Evolutionary conservation across 2,888 invertebrate genomes (phyloP), one percentile per base, ranked within the genome.

Genomic region (Tortricodes alternella): DNA sequence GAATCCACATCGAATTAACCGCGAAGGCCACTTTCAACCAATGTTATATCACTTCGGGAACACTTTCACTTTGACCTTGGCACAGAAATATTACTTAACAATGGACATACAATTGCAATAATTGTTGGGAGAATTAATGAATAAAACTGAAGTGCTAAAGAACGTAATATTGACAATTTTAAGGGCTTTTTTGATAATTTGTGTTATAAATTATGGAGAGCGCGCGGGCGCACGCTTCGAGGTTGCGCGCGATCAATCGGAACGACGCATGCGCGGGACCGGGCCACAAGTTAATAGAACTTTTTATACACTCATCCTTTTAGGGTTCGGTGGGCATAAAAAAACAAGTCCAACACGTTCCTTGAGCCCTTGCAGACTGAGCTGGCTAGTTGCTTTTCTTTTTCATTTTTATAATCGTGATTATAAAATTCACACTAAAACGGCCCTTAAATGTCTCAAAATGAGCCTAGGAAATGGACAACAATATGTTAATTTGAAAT

Each of bases 301-400:
- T 80, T 73, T 76, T 70, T 73, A 67, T 69, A 63, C 63, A 32
- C 59, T 68, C 76, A 74, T 82, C 83, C 78, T 80, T 78, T 76
- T 79, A 76, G 77, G 75, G 78, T 75, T 77, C 76, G 70, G 66
- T 64, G 59, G 63, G 69, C n/a, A 67, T 23, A 23, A 38, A 49
- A 48, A 49, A 49, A 56, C 39, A 48, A 11, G 18, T 16, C 1
- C 13, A 44, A 56, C 56, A 8, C 49, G 56, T 56, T 50, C 9
- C 5, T 3, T 29, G n/a, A 4, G 3, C 11, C 11, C 29, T 9
- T 29, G n/a, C 11, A n/a, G n/a, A n/a, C n/a, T n/a, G n/a, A n/a
- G n/a, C n/a, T n/a, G n/a, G n/a, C n/a, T n/a, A 27, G 3, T 11
- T 11, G 11, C 29, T 29, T 29, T 29, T 3, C n/a, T 27, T n/a